phyloP scores from a whole-genome alignment of 2,888 invertebrate genomes.

The Pecten maximus region DNA sequence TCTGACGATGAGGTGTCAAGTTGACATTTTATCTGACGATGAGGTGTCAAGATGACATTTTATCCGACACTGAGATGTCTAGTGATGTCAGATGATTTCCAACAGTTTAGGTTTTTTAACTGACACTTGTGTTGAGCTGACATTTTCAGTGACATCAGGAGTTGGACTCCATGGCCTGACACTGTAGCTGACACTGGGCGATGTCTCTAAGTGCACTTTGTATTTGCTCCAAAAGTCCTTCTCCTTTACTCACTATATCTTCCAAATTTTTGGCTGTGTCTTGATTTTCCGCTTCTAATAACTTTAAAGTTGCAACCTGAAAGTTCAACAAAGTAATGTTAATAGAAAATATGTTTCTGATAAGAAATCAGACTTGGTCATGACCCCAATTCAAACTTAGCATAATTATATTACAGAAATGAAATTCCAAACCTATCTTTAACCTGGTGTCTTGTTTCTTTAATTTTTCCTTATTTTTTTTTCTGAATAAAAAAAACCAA shows the following conservation, averaged over 20 bases:
- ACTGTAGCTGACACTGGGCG: constrained; percentile 79
- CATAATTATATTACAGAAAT: no score
- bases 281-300: constrained; percentile 95
- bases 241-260: constrained; percentile 92
- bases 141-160: constrained; percentile 46
- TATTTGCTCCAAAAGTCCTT: constrained; percentile 92
- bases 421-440: no score
- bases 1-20: no score
- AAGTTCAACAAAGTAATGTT: constrained; percentile 40
- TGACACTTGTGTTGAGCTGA: constrained; percentile 30
- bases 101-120: background rate
- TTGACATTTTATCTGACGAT: no score
- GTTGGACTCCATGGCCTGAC: constrained; percentile 75
- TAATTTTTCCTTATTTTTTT: no score
- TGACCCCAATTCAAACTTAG: no score
- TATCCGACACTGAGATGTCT: no score
- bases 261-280: constrained; percentile 94
- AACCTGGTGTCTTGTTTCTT: no score
- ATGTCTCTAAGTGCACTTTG: constrained; percentile 96
- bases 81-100: background rate
- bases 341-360: no score
- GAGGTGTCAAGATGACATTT: background rate
- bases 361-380: no score
- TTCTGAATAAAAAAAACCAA: no score
- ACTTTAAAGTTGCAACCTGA: constrained; percentile 77